Percentiles rank a stretch among this genome's conserved stretches.
Evolutionary conservation across 2,113 vertebrate genomes (phyloP).

Genomic region (Calyptommatus sinebrachiatus): DNA sequence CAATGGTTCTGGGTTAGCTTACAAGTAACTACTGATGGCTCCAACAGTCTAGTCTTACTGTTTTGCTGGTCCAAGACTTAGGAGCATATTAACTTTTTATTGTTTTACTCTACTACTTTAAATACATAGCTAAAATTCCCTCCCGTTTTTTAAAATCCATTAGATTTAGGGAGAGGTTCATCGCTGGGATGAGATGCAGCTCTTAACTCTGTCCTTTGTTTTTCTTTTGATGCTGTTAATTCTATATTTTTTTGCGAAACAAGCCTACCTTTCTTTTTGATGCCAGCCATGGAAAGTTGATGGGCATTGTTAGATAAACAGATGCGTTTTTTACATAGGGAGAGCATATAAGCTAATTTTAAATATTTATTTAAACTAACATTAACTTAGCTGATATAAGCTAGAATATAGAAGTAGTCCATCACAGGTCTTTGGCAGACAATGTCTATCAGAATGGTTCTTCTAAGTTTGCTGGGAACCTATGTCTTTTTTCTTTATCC

Average conservation of each 20-base stretch:
- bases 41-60: not conserved
- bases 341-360: not conserved
- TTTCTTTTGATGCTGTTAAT: not conserved
- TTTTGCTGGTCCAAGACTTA: no score
- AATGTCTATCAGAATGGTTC: not conserved
- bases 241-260: not conserved
- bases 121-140: not conserved
- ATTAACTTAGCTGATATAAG: not conserved
- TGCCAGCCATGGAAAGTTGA: not conserved
- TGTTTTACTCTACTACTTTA: not conserved
- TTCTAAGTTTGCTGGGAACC: not conserved
- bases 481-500: not conserved
- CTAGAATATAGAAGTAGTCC: not conserved
- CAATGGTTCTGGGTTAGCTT: not conserved
- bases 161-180: no score
- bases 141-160: no score
- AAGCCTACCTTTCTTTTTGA: not conserved
- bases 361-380: not conserved
- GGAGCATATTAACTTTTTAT: not conserved
- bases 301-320: not conserved
- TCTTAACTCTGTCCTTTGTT: not conserved
- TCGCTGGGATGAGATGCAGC: not conserved
- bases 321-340: not conserved
- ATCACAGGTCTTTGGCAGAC: not conserved
- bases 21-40: no score